These are phyloP conservation scores for Lamellibrachia luymesi DNA, from an alignment of 1,140 invertebrate species.

Conservation along the genomic window DNA sequence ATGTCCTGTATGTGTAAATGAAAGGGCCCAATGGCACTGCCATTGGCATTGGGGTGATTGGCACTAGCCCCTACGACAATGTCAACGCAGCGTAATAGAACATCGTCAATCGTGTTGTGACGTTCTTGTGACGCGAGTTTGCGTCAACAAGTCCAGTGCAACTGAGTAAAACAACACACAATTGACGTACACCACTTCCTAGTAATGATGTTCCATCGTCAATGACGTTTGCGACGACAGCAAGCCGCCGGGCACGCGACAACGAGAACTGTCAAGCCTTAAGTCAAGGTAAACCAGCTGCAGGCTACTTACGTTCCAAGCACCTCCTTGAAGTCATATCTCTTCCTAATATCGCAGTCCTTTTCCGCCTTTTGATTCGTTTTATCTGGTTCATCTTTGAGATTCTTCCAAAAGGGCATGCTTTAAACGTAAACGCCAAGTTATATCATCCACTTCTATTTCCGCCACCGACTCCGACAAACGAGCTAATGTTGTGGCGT, in stretches of 20 bases:
- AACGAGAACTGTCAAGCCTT: neutral
- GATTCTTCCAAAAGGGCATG: slow-evolving; percentile 4
- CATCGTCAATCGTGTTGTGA: neutral
- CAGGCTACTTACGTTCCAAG: slow-evolving; percentile 13
- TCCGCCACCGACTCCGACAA: neutral
- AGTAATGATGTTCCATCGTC: neutral
- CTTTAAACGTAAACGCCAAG: neutral
- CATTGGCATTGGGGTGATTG: no score
- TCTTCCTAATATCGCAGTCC: slow-evolving; percentile 12
- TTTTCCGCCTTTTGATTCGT: neutral
- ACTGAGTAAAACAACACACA: neutral
- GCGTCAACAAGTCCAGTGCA: neutral
- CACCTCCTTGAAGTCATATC: slow-evolving; percentile 14
- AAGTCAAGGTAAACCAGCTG: neutral
- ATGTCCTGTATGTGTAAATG: neutral
- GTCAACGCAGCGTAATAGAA: neutral
- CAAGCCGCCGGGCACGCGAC: neutral
- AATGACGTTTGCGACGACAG: neutral
- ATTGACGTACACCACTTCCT: neutral
- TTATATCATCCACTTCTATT: slow-evolving; percentile 1
- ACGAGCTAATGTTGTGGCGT: neutral
- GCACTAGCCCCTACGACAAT: neutral
- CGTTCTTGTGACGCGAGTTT: neutral
- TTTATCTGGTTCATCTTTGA: slow-evolving; percentile 5
- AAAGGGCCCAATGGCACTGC: no score